phyloP scores from a whole-genome alignment of 2,888 invertebrate species.

The Phengaris arion region DNA sequence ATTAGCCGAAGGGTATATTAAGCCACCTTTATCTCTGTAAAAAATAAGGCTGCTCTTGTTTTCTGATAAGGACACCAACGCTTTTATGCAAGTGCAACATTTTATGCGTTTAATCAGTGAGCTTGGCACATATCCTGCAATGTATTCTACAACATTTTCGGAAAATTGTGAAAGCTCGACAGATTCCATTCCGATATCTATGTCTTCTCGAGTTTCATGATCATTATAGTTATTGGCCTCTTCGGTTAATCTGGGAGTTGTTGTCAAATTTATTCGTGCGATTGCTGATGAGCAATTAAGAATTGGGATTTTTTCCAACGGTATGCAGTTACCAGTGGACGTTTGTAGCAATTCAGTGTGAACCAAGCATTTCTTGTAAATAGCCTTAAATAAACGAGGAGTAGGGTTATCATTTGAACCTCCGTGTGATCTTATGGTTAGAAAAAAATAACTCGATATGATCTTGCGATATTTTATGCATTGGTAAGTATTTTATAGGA shows the following conservation, averaged over 20 bases:
- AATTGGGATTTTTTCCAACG: conserved; percentile 25
- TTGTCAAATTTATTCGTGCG: conserved; percentile 14
- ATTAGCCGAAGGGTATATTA: not conserved
- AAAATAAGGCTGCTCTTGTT: not conserved
- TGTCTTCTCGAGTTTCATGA: not conserved
- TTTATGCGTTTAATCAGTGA: conserved; percentile 7
- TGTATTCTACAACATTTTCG: not conserved
- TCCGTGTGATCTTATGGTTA: conserved; percentile 33
- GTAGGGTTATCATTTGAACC: conserved; percentile 37
- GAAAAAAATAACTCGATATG: conserved; percentile 37
- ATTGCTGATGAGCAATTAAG: conserved; percentile 21
- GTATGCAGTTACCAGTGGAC: conserved; percentile 19
- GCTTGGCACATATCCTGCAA: not conserved
- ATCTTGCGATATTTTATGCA: conserved; percentile 10
- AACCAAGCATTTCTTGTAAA: conserved; percentile 36
- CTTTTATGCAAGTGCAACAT: conserved; percentile 1
- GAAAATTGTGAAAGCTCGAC: conserved; percentile 12
- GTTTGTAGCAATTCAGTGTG: too few species aligned
- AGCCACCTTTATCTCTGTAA: conserved; percentile 17
- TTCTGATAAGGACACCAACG: not conserved
- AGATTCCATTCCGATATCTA: not conserved
- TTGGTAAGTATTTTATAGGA: too few species aligned
- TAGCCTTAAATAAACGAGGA: conserved; percentile 35
- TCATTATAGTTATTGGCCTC: not conserved
- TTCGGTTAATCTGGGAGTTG: not conserved